phyloP scores from a whole-genome alignment of 1,140 invertebrate species.

The Heliconius melpomene region DNA sequence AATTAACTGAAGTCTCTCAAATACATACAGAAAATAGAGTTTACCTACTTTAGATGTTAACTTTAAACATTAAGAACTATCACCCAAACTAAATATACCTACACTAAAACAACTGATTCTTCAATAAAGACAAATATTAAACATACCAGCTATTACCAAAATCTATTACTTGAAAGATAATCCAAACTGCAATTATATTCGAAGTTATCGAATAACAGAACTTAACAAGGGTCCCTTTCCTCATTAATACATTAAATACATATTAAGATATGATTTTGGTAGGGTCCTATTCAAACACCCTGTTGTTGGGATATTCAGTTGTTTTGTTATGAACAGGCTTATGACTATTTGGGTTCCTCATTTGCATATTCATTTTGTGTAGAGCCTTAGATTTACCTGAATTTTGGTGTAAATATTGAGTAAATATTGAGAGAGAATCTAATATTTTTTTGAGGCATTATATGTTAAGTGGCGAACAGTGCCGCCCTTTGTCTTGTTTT shows the following conservation, averaged over 20 bases:
- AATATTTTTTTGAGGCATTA: too few relatives aligned
- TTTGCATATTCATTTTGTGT: not conserved
- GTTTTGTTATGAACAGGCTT: constrained; percentile 14
- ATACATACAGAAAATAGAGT: too few relatives aligned
- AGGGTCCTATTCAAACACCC: constrained; percentile 2
- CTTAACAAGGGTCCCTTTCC: not conserved
- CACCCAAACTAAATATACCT: not conserved
- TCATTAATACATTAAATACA: constrained; percentile 15
- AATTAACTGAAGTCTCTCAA: too few relatives aligned
- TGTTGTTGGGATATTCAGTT: not conserved
- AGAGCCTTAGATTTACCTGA: constrained; percentile 9
- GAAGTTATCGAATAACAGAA: constrained; percentile 9
- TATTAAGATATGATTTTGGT: constrained; percentile 12
- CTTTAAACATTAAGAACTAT: not conserved
- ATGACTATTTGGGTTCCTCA: constrained; percentile 4
- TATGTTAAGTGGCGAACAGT: too few relatives aligned
- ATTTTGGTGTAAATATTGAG: not conserved
- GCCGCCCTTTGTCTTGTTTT: too few relatives aligned
- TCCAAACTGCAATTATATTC: constrained; percentile 5
- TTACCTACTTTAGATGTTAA: too few relatives aligned
- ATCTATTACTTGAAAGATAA: constrained; percentile 31
- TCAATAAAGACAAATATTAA: constrained; percentile 1
- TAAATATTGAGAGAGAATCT: too few relatives aligned
- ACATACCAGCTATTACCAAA: constrained; percentile 28
- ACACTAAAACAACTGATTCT: not conserved